Conservation (phyloP, 1,140 invertebrate species). For the Drosophila kanapiae region DNA sequence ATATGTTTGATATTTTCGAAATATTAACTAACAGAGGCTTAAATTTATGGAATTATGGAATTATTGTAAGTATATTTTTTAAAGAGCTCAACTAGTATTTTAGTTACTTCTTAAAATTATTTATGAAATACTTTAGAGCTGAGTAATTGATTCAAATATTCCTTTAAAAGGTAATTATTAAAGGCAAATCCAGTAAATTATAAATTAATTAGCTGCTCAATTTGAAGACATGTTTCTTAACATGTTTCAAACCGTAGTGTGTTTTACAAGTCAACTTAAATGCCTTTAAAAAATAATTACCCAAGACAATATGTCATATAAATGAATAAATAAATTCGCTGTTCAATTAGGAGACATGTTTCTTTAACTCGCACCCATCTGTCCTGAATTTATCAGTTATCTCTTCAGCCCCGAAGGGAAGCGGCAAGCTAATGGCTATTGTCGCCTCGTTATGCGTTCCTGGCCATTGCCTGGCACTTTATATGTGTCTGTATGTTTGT, state of each 20-base stretch:
- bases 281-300: background rate
- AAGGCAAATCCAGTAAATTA: too few relatives aligned
- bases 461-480: constrained; percentile 65
- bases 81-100: too few relatives aligned
- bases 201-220: too few relatives aligned
- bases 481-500: background rate
- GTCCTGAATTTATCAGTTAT: constrained; percentile 2
- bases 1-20: background rate
- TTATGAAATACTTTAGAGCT: too few relatives aligned
- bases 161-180: too few relatives aligned
- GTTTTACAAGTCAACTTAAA: too few relatives aligned
- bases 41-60: too few relatives aligned
- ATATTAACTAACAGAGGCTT: background rate
- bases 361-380: background rate
- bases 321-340: background rate
- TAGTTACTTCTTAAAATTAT: too few relatives aligned
- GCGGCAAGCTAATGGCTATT: constrained; percentile 31
- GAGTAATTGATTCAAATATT: too few relatives aligned
- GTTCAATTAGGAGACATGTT: constrained; percentile 8
- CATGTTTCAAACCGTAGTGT: too few relatives aligned
- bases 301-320: background rate
- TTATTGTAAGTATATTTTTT: too few relatives aligned
- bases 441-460: constrained; percentile 58
- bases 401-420: background rate
- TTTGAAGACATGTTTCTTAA: too few relatives aligned